Conservation (phyloP, 2,113 vertebrate species). For the Chrysochloris asiatica region DNA sequence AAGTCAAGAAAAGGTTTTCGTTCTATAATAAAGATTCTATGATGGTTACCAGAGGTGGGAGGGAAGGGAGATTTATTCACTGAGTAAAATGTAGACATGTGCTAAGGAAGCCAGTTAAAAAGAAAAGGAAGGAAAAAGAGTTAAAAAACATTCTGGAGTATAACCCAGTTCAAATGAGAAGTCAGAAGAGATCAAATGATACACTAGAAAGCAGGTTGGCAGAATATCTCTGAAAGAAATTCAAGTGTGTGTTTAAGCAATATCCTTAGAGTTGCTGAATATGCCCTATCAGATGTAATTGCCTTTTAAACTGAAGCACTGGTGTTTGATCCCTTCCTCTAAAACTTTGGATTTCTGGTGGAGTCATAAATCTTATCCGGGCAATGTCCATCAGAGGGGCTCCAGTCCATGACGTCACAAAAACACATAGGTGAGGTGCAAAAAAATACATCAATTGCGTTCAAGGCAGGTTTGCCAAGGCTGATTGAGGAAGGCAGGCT, state of each 20-base stretch:
- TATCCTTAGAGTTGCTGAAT: neutral
- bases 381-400: neutral
- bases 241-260: neutral
- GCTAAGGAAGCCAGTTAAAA: too few relatives aligned
- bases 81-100: too few relatives aligned
- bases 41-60: too few relatives aligned
- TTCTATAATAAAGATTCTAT: too few relatives aligned
- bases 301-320: neutral
- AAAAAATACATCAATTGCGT: neutral
- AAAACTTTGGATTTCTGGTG: neutral
- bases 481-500: too few relatives aligned
- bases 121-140: too few relatives aligned
- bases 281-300: neutral
- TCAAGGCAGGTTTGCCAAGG: neutral
- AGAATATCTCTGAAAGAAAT: neutral
- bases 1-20: too few relatives aligned
- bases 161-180: neutral
- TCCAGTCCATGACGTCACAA: neutral
- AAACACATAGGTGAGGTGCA: neutral
- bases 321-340: neutral
- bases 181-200: neutral
- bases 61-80: too few relatives aligned
- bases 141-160: neutral
- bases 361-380: neutral
- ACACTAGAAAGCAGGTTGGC: neutral